Percentiles rank a stretch among this genome's conserved stretches.
Conservation (phyloP, 2,888 invertebrate species). For the Archips crataeganus region DNA sequence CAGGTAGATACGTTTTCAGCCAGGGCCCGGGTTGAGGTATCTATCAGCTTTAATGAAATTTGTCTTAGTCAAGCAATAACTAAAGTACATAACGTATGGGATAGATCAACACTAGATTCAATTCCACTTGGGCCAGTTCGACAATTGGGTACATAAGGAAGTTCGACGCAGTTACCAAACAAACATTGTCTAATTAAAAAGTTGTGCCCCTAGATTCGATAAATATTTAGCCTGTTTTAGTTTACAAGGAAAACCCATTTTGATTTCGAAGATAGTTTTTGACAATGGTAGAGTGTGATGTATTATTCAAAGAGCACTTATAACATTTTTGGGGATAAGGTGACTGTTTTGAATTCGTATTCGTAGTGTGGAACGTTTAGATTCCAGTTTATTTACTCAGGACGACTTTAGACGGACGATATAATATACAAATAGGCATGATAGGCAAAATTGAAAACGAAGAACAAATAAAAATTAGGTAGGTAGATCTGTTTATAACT, state of each 20-base stretch:
- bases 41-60: constrained; percentile 1
- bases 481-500: not conserved
- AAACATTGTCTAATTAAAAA: constrained; percentile 45
- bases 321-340: not conserved
- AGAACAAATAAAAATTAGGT: constrained; percentile 6
- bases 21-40: not conserved
- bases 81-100: constrained; percentile 19
- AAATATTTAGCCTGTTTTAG: constrained; percentile 28
- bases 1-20: not conserved
- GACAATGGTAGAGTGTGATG: constrained; percentile 10
- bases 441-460: not conserved
- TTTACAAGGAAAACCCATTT: constrained; percentile 37
- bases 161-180: constrained; percentile 38
- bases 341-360: not conserved
- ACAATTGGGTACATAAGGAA: constrained; percentile 38
- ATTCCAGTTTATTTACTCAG: too few species aligned
- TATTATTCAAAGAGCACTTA: constrained; percentile 12
- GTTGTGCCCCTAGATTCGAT: constrained; percentile 32
- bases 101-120: constrained; percentile 36
- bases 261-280: constrained; percentile 24
- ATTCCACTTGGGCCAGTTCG: constrained; percentile 35
- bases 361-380: too few species aligned
- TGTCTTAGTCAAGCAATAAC: constrained; percentile 9
- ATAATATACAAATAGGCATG: not conserved
- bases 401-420: too few species aligned